phyloP scores from a whole-genome alignment of 2,113 vertebrate genomes.

The Gadus chalcogrammus region DNA sequence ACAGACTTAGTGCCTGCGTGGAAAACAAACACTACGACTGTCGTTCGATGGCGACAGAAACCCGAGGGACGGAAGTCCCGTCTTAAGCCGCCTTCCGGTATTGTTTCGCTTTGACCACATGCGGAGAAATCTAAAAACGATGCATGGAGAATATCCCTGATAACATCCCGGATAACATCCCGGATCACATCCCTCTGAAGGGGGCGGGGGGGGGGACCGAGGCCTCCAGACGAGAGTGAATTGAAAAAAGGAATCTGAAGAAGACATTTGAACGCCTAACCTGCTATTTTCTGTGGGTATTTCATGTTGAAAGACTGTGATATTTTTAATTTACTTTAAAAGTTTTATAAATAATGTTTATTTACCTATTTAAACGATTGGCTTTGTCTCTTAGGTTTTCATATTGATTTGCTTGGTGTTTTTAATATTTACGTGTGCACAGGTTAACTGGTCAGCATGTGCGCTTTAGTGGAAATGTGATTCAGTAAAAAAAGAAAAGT shows the following conservation, averaged over 20 bases:
- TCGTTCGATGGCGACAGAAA: slow-evolving; percentile 65
- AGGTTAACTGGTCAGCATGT: slow-evolving; percentile 86
- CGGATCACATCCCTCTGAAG: slow-evolving; percentile 52
- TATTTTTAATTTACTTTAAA: slow-evolving; percentile 84
- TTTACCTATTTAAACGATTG: slow-evolving; percentile 95
- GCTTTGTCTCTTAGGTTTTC: slow-evolving; percentile 81
- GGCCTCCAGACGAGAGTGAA: slow-evolving; percentile 55
- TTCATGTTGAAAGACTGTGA: slow-evolving; percentile 79
- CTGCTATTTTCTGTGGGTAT: slow-evolving; percentile 75
- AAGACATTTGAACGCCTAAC: slow-evolving; percentile 68
- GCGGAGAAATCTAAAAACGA: slow-evolving; percentile 53
- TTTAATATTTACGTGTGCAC: slow-evolving; percentile 85
- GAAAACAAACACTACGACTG: slow-evolving; percentile 44
- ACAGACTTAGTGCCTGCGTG: slow-evolving; percentile 74
- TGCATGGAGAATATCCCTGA: slow-evolving; percentile 56
- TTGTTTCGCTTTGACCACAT: slow-evolving; percentile 57
- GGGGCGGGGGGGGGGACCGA: slow-evolving; percentile 50
- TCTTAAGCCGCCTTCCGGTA: slow-evolving; percentile 59
- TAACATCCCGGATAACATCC: slow-evolving; percentile 51
- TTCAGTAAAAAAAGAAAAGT: slow-evolving; percentile 72
- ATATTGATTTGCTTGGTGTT: slow-evolving; percentile 85
- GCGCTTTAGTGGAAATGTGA: slow-evolving; percentile 79
- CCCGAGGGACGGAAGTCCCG: slow-evolving; percentile 58
- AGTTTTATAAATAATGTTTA: slow-evolving; percentile 91
- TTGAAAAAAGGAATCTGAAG: slow-evolving; percentile 30